phyloP scores from a whole-genome alignment of 2,888 invertebrate species.

The Heteropelma amictum region DNA sequence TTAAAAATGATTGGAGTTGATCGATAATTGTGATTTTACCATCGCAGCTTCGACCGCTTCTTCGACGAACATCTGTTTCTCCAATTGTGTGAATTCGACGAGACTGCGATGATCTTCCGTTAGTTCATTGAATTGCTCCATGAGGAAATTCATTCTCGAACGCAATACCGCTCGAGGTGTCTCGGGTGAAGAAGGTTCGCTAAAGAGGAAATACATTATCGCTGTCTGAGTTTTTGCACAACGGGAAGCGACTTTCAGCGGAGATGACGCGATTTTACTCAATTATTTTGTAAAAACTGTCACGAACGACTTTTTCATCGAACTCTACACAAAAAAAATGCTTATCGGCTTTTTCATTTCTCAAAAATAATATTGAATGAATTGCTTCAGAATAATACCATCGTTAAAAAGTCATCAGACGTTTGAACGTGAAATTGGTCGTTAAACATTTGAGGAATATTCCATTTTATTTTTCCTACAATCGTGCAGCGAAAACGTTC shows the following conservation, averaged over 20 bases:
- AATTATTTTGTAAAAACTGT: no score
- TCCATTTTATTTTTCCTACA: no score
- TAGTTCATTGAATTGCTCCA: conserved; percentile 80
- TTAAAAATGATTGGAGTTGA: neutral
- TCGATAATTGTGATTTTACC: conserved; percentile 23
- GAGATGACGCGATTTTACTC: neutral
- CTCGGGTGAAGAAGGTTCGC: conserved; percentile 61
- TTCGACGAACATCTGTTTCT: conserved; percentile 79
- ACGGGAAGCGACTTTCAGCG: conserved; percentile 39
- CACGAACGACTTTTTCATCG: no score
- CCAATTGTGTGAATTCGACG: conserved; percentile 80
- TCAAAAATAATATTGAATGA: no score
- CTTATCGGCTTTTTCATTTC: neutral
- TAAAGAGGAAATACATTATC: conserved; percentile 25
- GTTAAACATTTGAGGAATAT: no score
- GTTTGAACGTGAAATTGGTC: no score
- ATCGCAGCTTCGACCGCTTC: conserved; percentile 63
- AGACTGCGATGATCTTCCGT: conserved; percentile 60
- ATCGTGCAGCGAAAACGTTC: no score
- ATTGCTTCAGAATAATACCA: no score
- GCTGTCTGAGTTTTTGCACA: no score
- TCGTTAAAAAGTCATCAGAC: no score
- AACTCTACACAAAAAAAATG: neutral
- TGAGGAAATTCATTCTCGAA: conserved; percentile 75
- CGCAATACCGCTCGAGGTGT: conserved; percentile 71